These are phyloP conservation scores for Laticauda laticaudata DNA, from an alignment of 2,113 vertebrate genomes.

Conservation along the genomic window DNA sequence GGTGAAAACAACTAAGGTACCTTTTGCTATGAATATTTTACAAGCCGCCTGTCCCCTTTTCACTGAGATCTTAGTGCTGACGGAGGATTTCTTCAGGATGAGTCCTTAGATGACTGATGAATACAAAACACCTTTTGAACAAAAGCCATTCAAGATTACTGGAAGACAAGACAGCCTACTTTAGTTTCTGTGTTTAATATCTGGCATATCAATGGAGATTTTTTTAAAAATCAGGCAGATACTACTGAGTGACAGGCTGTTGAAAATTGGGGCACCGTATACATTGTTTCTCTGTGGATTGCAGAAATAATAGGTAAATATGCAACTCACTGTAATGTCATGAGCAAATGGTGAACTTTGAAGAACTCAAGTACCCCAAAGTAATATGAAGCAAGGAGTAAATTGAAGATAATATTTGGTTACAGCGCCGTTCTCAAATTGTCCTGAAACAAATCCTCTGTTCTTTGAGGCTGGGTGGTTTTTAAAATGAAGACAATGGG, in stretches of 20 bases:
- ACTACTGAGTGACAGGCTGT: constrained; percentile 77
- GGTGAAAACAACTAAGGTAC: constrained; percentile 78
- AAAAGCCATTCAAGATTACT: constrained; percentile 86
- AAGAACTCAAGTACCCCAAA: constrained; percentile 80
- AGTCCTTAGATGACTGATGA: constrained; percentile 88
- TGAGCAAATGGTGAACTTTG: constrained; percentile 74
- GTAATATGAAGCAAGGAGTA: constrained; percentile 93
- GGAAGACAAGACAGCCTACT: constrained; percentile 86
- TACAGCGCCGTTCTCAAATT: constrained; percentile 85
- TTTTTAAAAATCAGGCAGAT: constrained; percentile 50
- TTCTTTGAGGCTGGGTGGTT: constrained; percentile 81
- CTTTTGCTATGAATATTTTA: constrained; percentile 86
- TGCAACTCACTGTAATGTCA: constrained; percentile 74
- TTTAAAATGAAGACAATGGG: constrained; percentile 87
- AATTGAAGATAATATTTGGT: constrained; percentile 91
- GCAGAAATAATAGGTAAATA: constrained; percentile 77
- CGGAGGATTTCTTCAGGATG: constrained; percentile 89
- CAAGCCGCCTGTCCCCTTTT: constrained; percentile 78
- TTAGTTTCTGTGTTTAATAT: constrained; percentile 82
- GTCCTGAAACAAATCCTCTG: constrained; percentile 83
- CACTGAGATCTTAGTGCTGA: constrained; percentile 78
- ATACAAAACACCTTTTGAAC: constrained; percentile 87
- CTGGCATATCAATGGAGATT: constrained; percentile 80
- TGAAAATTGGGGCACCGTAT: constrained; percentile 78
- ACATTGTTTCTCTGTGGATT: constrained; percentile 86